These are phyloP conservation scores for Nymphalis io DNA, from an alignment of 1,140 invertebrate species.

Conservation along the genomic window DNA sequence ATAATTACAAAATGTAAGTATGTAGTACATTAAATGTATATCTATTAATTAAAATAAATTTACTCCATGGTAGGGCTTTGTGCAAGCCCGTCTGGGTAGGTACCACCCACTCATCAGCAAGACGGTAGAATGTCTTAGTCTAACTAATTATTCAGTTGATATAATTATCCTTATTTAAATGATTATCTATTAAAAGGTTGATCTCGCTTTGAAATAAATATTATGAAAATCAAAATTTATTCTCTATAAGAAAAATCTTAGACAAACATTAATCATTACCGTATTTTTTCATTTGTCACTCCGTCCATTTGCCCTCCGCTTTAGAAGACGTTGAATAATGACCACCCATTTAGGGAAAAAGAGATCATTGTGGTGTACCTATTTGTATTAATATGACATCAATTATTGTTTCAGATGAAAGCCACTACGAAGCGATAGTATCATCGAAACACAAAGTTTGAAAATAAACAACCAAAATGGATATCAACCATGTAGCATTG, in stretches of 20 bases:
- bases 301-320: constrained; percentile 44
- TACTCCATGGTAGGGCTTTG: no score
- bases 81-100: no score
- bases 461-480: constrained; percentile 63
- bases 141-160: no score
- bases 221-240: no score
- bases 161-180: no score
- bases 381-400: constrained; percentile 36
- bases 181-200: no score
- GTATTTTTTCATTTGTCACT: constrained; percentile 69
- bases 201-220: no score
- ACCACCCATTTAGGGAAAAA: constrained; percentile 35
- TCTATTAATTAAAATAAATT: no score
- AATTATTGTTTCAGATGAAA: constrained; percentile 68
- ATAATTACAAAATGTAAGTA: no score
- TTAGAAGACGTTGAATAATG: constrained; percentile 66
- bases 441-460: constrained; percentile 43
- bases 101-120: no score
- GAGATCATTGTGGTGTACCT: neutral
- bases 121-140: no score
- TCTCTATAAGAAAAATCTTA: neutral
- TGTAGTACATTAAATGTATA: no score
- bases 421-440: constrained; percentile 41
- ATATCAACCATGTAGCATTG: constrained; percentile 74
- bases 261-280: constrained; percentile 54